These are phyloP conservation scores for Psittacula cyanocephala DNA, from an alignment of 2,113 vertebrate genomes.

Conservation along the genomic window DNA sequence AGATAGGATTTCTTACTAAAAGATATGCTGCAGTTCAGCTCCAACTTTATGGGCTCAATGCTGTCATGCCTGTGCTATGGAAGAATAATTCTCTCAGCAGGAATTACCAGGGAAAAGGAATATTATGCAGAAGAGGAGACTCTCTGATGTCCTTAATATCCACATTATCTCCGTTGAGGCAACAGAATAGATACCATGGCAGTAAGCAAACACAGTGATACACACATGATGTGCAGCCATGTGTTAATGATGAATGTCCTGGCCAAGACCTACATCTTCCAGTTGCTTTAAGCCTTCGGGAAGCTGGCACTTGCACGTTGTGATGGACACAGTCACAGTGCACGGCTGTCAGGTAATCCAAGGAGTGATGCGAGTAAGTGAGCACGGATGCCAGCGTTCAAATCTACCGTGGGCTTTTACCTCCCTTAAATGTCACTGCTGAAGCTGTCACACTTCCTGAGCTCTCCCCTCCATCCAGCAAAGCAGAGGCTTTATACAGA, in stretches of 20 bases:
- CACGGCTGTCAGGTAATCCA: background rate
- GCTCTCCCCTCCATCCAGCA: background rate
- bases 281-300: background rate
- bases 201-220: background rate
- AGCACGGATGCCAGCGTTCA: rapidly evolving
- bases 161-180: background rate
- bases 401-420: background rate
- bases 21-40: background rate
- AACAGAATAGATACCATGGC: background rate
- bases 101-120: constrained; percentile 12
- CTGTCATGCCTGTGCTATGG: background rate
- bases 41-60: background rate
- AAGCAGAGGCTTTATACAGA: background rate
- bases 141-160: constrained; percentile 22
- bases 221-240: background rate
- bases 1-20: background rate
- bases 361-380: background rate
- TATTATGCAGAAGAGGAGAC: constrained; percentile 40
- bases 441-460: background rate
- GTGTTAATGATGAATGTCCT: background rate
- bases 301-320: background rate
- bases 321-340: rapidly evolving
- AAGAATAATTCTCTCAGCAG: constrained; percentile 39
- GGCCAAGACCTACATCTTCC: background rate
- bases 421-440: background rate